phyloP scores from a whole-genome alignment of 2,797 vertebrate species.

The Sebastes cheni region DNA sequence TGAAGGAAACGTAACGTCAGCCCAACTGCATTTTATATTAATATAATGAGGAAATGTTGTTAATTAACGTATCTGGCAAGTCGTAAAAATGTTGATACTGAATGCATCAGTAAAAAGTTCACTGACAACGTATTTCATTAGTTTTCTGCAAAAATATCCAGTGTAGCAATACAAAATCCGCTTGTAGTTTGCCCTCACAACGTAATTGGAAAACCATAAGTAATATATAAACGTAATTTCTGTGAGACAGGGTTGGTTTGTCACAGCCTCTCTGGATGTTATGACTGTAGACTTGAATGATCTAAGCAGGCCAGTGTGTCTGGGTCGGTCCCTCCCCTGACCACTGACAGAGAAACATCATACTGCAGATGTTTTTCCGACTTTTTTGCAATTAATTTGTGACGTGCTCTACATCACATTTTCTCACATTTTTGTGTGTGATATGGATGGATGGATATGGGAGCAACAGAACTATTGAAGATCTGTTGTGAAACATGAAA shows the following conservation, averaged over 20 bases:
- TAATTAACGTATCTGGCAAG: not conserved
- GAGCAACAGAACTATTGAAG: not conserved
- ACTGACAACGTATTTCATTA: not conserved
- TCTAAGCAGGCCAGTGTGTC: not conserved
- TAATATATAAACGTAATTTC: not conserved
- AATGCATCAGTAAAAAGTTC: too few relatives aligned
- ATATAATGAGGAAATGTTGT: not conserved
- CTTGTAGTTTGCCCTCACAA: not conserved
- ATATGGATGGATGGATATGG: not conserved
- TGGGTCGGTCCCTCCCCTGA: not conserved
- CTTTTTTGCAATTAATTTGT: too few relatives aligned
- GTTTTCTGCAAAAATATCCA: not conserved
- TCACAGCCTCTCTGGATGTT: not conserved
- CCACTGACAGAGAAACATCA: not conserved
- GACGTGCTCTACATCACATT: too few relatives aligned
- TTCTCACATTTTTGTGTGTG: not conserved
- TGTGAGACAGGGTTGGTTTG: not conserved
- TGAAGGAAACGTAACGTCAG: not conserved
- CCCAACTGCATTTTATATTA: not conserved
- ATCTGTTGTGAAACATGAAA: not conserved
- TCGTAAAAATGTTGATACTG: not conserved
- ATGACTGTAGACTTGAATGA: not conserved
- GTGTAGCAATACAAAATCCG: not conserved
- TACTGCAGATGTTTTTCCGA: not conserved
- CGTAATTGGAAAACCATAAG: not conserved